Percentiles rank a stretch among this genome's conserved stretches.
Evolutionary conservation across 2,888 invertebrate genomes (phyloP).

Genomic region (Cremastinae sp.): DNA sequence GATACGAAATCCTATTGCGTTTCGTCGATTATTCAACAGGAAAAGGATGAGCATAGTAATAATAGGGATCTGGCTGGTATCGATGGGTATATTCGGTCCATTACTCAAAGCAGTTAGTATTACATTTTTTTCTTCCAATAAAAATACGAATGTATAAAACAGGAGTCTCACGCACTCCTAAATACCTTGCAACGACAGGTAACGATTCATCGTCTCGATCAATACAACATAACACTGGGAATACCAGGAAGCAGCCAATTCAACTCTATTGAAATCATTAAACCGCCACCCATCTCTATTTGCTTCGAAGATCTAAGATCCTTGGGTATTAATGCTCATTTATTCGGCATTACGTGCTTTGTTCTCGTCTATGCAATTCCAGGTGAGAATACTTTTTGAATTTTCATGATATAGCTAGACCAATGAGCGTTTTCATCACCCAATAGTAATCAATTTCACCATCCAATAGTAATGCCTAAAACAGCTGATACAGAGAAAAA

Average conservation of each 20-base stretch:
- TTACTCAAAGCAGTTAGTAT: constrained; percentile 81
- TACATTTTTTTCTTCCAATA: too few species aligned
- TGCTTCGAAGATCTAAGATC: constrained; percentile 86
- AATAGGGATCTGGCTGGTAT: constrained; percentile 85
- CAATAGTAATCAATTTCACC: too few species aligned
- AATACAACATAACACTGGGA: constrained; percentile 67
- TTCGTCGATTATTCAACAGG: constrained; percentile 87
- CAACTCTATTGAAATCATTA: constrained; percentile 50
- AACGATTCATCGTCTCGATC: constrained; percentile 66
- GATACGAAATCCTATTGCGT: constrained; percentile 88
- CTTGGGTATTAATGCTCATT: constrained; percentile 82
- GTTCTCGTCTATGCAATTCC: constrained; percentile 89
- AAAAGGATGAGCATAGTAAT: constrained; percentile 86
- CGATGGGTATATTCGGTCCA: constrained; percentile 86
- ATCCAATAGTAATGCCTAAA: too few species aligned
- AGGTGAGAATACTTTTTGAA: constrained; percentile 80
- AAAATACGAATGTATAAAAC: background rate
- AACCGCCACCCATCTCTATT: constrained; percentile 80
- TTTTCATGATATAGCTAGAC: background rate
- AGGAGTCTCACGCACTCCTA: too few species aligned
- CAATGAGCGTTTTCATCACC: too few species aligned
- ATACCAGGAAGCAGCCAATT: constrained; percentile 55
- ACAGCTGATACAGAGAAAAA: too few species aligned
- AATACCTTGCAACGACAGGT: constrained; percentile 67
- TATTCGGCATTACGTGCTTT: constrained; percentile 87